A percentile compares a stretch with the other conserved stretches of the same genome.
phyloP scores from a whole-genome alignment of 2,888 invertebrate species.

The Monopis laevigella region DNA sequence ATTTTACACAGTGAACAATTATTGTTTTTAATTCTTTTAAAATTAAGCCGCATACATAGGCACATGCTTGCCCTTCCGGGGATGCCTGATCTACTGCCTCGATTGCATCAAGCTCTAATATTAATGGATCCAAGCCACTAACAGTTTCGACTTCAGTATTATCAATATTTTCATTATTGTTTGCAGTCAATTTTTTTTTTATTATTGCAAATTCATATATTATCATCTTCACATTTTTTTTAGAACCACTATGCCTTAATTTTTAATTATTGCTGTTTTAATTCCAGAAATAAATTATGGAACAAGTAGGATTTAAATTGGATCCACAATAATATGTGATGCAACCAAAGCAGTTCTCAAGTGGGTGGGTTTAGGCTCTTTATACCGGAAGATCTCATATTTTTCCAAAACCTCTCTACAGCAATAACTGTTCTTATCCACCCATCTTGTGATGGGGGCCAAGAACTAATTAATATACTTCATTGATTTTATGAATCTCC shows the following conservation, averaged over 20 bases:
- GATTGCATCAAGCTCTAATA: background rate
- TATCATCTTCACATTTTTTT: too few relatives aligned
- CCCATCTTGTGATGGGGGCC: background rate
- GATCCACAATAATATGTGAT: too few relatives aligned
- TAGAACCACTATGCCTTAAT: too few relatives aligned
- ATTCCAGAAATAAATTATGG: background rate
- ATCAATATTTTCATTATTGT: too few relatives aligned
- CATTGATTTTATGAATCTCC: background rate
- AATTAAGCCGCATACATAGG: constrained; percentile 5
- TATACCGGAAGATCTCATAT: background rate
- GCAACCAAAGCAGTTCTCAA: background rate
- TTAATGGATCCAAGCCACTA: too few relatives aligned
- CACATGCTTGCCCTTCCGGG: background rate
- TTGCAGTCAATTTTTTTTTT: too few relatives aligned
- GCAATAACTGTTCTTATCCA: background rate
- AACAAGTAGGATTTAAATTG: background rate
- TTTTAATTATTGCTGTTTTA: too few relatives aligned
- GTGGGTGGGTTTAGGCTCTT: background rate
- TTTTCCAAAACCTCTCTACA: background rate
- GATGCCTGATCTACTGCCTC: constrained; percentile 5
- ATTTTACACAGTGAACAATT: background rate
- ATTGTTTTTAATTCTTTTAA: background rate
- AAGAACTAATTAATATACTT: background rate
- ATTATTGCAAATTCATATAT: too few relatives aligned
- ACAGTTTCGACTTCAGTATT: too few relatives aligned